Evolutionary conservation across 2,797 vertebrate genomes (phyloP), one percentile per base, ranked within the genome.

Genomic region (Phylloscopus collybita): DNA sequence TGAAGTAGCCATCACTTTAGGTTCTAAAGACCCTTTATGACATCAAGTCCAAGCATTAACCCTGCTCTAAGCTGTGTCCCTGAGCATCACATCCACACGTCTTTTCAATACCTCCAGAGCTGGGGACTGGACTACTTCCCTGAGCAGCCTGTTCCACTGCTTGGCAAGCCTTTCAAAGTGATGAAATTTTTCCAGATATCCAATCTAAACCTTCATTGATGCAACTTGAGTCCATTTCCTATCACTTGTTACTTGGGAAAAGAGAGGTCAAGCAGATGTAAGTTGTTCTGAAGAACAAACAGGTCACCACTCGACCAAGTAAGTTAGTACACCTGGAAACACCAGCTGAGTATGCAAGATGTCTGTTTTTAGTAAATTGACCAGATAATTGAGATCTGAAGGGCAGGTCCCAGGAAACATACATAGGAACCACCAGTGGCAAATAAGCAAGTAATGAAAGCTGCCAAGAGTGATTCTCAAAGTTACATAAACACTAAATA

Each of bases 401-500:
- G 45, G 26, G 32, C 6, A 49, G 29, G 73, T 70, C 53, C 42
- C 57, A 70, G 51, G 32, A 94, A 88, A 53, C 27, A 40, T 38
- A 49, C 34, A 53, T 0, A 71, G 38, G 65, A 94, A 61, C 20
- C 29, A 73, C 29, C 20, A 66, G 34, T 60, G 65, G 32, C 60
- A 85, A 71, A 82, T 25, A 82, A 90, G 44, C 53, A 91, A 87
- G 90, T 42, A 16, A 40, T n/a, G 42, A 85, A 83, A 86, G 70
- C 80, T 60, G 66, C 56, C 83, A 86, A n/a, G 44, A 93, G 53
- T 65, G 10, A 82, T 47, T 82, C 53, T 82, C 57, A 29, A 88
- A 73, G 42, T 80, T 95, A 87, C 21, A 76, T 74, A 93, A 89
- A 89, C 73, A 83, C 61, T 76, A 82, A 92, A 57, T 80, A 78